Conservation (phyloP, 64 coral and sea anemone species). For the Montipora capricornis region DNA sequence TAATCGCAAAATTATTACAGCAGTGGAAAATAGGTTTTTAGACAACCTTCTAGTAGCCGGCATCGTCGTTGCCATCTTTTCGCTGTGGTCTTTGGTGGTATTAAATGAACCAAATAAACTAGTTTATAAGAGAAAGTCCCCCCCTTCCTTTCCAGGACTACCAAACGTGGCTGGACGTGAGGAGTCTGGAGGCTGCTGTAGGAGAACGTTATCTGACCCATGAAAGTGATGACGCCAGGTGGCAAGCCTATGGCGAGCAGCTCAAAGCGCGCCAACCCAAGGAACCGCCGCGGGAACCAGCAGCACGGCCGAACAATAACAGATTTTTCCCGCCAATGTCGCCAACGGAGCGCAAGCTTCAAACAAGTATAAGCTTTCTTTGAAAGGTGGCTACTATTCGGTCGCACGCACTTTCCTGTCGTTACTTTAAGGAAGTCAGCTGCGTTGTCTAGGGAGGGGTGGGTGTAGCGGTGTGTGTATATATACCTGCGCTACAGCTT, state of each 20-base stretch:
- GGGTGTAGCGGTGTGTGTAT: neutral
- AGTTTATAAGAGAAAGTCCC: neutral
- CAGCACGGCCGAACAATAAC: constrained; percentile 67
- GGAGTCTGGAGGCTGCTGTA: constrained; percentile 84
- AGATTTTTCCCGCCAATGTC: constrained; percentile 79
- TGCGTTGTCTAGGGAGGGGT: neutral
- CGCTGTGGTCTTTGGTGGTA: too few relatives aligned
- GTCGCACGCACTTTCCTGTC: too few relatives aligned
- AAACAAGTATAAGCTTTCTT: constrained; percentile 94
- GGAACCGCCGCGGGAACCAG: constrained; percentile 15
- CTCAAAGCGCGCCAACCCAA: constrained; percentile 66
- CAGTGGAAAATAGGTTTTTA: too few relatives aligned
- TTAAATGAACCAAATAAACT: too few relatives aligned
- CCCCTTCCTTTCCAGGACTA: constrained; percentile 64
- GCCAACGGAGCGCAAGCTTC: constrained; percentile 73
- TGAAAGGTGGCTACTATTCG: neutral
- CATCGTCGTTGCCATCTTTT: too few relatives aligned
- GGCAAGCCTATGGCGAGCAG: constrained; percentile 80
- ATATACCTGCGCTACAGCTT: neutral
- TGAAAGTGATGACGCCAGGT: constrained; percentile 92
- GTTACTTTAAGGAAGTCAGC: neutral
- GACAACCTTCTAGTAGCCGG: too few relatives aligned
- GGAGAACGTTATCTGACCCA: constrained; percentile 94
- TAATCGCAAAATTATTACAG: too few relatives aligned
- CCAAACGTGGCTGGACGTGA: constrained; percentile 94